phyloP scores from a whole-genome alignment of 2,888 invertebrate genomes.

The Sesamia inferens region DNA sequence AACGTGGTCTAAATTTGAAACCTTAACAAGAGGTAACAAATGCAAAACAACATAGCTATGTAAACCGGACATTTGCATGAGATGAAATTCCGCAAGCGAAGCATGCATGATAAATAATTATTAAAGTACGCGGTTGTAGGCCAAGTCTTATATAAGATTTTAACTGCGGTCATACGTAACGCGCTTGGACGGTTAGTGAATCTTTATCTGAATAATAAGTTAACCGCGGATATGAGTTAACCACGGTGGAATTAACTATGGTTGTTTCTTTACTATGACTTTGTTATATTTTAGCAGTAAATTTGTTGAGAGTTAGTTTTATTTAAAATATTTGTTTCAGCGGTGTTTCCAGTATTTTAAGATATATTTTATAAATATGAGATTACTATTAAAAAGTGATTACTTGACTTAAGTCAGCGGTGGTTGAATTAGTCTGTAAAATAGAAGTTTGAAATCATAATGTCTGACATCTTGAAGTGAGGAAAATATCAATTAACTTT shows the following conservation, averaged over 20 bases:
- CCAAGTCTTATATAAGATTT: slow-evolving; percentile 52
- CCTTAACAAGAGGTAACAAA: background rate
- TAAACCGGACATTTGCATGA: slow-evolving; percentile 40
- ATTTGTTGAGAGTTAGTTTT: slow-evolving; percentile 10
- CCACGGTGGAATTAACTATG: slow-evolving; percentile 50
- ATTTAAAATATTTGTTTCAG: background rate
- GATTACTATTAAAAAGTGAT: too few relatives aligned
- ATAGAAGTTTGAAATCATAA: background rate
- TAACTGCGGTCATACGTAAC: slow-evolving; percentile 41
- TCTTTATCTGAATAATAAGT: slow-evolving; percentile 56
- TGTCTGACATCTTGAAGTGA: background rate
- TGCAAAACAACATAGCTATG: background rate
- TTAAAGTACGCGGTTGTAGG: slow-evolving; percentile 20
- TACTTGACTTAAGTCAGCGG: background rate
- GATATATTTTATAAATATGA: too few relatives aligned
- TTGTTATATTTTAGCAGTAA: slow-evolving; percentile 8
- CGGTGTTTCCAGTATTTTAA: too few relatives aligned
- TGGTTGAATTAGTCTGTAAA: background rate
- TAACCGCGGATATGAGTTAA: slow-evolving; percentile 49
- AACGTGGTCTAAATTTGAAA: background rate
- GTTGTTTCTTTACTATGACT: slow-evolving; percentile 5
- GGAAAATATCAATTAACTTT: background rate
- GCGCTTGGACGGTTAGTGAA: slow-evolving; percentile 37
- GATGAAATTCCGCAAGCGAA: slow-evolving; percentile 36
- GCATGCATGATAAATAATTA: slow-evolving; percentile 47